Evolutionary conservation across 1,140 invertebrate species (phyloP), one percentile per base, ranked within the genome.

Genomic region (Microplitis mediator): DNA sequence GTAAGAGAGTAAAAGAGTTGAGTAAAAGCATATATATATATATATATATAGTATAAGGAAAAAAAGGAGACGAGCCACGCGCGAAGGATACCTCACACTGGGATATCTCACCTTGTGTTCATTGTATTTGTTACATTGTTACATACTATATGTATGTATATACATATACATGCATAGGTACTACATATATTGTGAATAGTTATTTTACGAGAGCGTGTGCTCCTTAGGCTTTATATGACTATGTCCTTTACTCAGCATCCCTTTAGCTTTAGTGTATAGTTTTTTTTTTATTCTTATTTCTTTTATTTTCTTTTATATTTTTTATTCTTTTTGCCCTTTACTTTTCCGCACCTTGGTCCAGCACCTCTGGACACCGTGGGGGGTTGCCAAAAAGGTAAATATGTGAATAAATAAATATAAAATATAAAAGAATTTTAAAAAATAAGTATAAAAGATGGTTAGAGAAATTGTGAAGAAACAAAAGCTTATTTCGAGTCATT

Each of bases 271-370:
- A 5, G 13, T 50, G 11, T 32, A 39, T 13, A 51, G 16, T 39
- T 56, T 32, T 45, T 13, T 36, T 67, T 60, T 50, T 32, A 3
- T 34, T 32, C 71, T 14, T 52, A 16, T 61, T 32, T 36, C 32
- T 64, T 64, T 23, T 62, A 13, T 71, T 32, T 36, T 16, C 6
- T 54, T 56, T 16, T 60, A n/a, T 60, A 16, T 23, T 45, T 71
- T 35, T 69, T 64, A n/a, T 56, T 65, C n/a, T 23, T 23, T 54
- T 14, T 52, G 35, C 54, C 58, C 23, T 58, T 54, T 56, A 54
- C 50, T 74, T 65, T 65, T 65, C 61, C 64, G 31, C n/a, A 39
- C 58, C 69, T 74, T 70, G 81, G 79, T 81, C 80, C 80, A 81
- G 75, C 77, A 75, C 81, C 76, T 81, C 72, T 56, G 39, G 56